Conservation (phyloP, 1,140 invertebrate genomes). For the Bombus superbus region DNA sequence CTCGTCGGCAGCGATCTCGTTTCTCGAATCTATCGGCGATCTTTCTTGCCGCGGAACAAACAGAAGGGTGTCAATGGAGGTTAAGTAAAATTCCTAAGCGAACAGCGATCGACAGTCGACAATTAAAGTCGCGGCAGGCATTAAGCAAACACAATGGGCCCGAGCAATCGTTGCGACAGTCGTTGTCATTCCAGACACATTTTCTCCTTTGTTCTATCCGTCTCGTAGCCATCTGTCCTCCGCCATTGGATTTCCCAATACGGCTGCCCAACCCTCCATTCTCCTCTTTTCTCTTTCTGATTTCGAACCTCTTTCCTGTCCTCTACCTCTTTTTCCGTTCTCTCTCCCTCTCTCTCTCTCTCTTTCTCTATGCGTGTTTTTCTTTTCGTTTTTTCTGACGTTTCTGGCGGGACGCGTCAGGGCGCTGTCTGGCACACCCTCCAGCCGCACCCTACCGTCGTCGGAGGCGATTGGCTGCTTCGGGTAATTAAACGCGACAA, state of each 20-base stretch:
- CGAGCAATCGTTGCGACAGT: conserved; percentile 50
- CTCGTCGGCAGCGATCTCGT: not conserved
- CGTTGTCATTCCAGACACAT: conserved; percentile 63
- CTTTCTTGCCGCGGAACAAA: not conserved
- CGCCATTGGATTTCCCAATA: conserved; percentile 60
- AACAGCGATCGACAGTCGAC: conserved; percentile 38
- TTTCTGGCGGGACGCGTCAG: conserved; percentile 11
- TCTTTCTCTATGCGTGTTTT: conserved; percentile 3
- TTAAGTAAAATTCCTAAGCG: conserved; percentile 26
- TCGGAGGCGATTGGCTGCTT: conserved; percentile 22
- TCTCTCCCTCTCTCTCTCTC: not conserved
- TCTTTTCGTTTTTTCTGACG: not conserved
- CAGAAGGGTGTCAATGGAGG: conserved; percentile 27
- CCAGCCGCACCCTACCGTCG: conserved; percentile 63
- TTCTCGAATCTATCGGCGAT: not conserved
- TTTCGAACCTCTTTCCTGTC: conserved; percentile 2
- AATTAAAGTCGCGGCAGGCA: conserved; percentile 52
- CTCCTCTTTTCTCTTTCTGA: conserved; percentile 14
- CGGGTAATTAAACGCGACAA: conserved; percentile 56
- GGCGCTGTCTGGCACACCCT: conserved; percentile 65
- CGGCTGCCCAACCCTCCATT: conserved; percentile 64
- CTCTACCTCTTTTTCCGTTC: not conserved
- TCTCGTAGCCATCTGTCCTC: conserved; percentile 59
- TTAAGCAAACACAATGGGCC: conserved; percentile 59
- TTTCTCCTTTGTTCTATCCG: conserved; percentile 67